These are phyloP conservation scores for Tylochromis polylepis DNA, from an alignment of 2,113 vertebrate genomes.

Conservation along the genomic window DNA sequence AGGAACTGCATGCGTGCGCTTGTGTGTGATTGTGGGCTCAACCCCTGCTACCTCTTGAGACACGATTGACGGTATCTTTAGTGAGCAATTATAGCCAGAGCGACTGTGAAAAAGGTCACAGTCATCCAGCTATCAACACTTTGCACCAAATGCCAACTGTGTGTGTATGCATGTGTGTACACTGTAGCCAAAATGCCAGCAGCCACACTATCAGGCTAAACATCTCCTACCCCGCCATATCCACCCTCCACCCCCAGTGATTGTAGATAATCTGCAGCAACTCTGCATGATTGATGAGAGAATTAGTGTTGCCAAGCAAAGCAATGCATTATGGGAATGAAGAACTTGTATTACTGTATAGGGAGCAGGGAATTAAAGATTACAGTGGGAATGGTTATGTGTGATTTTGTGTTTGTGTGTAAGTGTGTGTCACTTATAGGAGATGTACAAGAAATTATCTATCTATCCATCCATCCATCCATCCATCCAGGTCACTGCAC, in stretches of 20 bases:
- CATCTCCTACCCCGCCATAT: background rate
- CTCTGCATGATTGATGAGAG: conserved; percentile 64
- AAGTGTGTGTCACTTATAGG: conserved; percentile 28
- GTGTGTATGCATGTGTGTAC: background rate
- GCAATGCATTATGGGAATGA: conserved; percentile 39
- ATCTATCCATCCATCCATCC: background rate
- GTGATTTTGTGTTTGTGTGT: conserved; percentile 7
- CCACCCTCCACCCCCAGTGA: background rate
- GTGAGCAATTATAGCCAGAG: conserved; percentile 59
- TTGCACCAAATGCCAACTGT: conserved; percentile 47
- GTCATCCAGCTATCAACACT: conserved; percentile 47
- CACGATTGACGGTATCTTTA: conserved; percentile 58
- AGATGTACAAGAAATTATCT: background rate
- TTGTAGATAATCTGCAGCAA: conserved; percentile 56
- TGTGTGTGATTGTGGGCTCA: background rate
- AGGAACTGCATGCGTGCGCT: background rate
- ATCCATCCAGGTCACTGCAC: background rate
- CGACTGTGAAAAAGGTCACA: conserved; percentile 64
- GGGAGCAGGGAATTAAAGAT: conserved; percentile 36
- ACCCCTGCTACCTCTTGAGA: conserved; percentile 43
- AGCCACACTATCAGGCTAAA: background rate
- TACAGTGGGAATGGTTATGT: background rate
- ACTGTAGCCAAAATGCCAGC: conserved; percentile 45
- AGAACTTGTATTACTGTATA: conserved; percentile 39
- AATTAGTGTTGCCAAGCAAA: conserved; percentile 57